A percentile compares a stretch with the other conserved stretches of the same genome.
Conservation (phyloP, 2,888 invertebrate species). For the Alviniconcha strummeri region DNA sequence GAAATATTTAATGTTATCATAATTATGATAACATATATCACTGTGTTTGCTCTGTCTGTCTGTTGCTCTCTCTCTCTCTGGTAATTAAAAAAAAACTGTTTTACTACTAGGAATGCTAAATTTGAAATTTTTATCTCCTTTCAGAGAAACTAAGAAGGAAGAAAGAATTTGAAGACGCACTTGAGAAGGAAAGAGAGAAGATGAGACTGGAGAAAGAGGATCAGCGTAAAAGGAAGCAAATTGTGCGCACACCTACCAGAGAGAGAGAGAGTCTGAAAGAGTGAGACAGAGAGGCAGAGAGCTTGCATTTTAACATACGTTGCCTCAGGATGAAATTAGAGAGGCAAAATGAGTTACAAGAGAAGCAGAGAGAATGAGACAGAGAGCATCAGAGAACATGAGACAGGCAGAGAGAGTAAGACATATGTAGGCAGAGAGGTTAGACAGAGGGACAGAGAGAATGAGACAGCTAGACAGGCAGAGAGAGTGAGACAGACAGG, state of each 20-base stretch:
- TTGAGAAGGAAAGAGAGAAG: slow-evolving; percentile 39
- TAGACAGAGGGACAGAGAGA: too few relatives aligned
- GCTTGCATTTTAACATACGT: too few relatives aligned
- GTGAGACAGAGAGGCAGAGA: slow-evolving; percentile 11
- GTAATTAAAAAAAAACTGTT: too few relatives aligned
- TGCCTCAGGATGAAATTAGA: too few relatives aligned
- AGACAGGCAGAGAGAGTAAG: too few relatives aligned
- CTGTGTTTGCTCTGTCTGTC: not conserved
- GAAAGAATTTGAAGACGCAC: slow-evolving; percentile 39
- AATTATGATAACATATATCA: not conserved
- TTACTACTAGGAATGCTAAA: not conserved
- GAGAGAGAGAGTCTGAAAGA: slow-evolving; percentile 10
- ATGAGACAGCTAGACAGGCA: too few relatives aligned
- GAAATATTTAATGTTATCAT: not conserved
- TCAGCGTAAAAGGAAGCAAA: slow-evolving; percentile 34
- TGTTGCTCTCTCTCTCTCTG: slow-evolving; percentile 8
- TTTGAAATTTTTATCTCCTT: not conserved
- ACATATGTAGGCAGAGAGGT: too few relatives aligned
- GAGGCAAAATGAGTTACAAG: too few relatives aligned
- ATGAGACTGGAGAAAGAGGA: slow-evolving; percentile 39
- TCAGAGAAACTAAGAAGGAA: slow-evolving; percentile 38
- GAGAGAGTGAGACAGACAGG: too few relatives aligned
- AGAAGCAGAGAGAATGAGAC: too few relatives aligned
- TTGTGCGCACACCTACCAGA: slow-evolving; percentile 11
- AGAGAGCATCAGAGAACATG: too few relatives aligned